phyloP scores from a whole-genome alignment of 1,140 invertebrate species.

The Tenebrio molitor region DNA sequence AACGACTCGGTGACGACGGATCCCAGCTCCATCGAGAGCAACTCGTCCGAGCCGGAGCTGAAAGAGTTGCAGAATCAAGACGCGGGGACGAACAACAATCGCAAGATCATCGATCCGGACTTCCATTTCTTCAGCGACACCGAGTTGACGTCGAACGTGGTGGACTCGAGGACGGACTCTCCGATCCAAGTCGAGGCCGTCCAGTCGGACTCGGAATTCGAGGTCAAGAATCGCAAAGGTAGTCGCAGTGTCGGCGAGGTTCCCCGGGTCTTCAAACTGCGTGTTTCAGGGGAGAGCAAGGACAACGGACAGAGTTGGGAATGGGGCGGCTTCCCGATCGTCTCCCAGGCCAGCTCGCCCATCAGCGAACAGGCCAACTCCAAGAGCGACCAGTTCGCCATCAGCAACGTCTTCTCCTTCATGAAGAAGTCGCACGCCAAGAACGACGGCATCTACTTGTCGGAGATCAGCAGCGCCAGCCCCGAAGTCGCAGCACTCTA shows the following conservation, averaged over 20 bases:
- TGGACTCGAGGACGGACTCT: slow-evolving; percentile 67
- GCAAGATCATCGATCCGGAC: slow-evolving; percentile 70
- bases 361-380: slow-evolving; percentile 48
- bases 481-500: slow-evolving; percentile 92
- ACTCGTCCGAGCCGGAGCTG: slow-evolving; percentile 62
- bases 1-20: slow-evolving; percentile 60
- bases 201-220: slow-evolving; percentile 95
- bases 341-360: slow-evolving; percentile 60
- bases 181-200: slow-evolving; percentile 73
- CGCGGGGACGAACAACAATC: neutral
- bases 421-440: slow-evolving; percentile 86
- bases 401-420: slow-evolving; percentile 93
- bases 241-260: no score
- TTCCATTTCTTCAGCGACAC: slow-evolving; percentile 94
- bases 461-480: slow-evolving; percentile 92
- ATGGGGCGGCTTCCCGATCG: slow-evolving; percentile 94
- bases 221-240: slow-evolving; percentile 79
- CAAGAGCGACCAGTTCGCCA: slow-evolving; percentile 79
- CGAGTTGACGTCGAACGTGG: slow-evolving; percentile 81
- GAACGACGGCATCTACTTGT: slow-evolving; percentile 90
- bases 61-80: slow-evolving; percentile 55
- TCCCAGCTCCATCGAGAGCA: slow-evolving; percentile 63
- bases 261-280: no score
- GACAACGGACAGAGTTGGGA: slow-evolving; percentile 84
- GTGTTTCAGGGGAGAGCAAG: slow-evolving; percentile 1